Conservation (phyloP, 1,140 invertebrate species). For the Telenomus remus region DNA sequence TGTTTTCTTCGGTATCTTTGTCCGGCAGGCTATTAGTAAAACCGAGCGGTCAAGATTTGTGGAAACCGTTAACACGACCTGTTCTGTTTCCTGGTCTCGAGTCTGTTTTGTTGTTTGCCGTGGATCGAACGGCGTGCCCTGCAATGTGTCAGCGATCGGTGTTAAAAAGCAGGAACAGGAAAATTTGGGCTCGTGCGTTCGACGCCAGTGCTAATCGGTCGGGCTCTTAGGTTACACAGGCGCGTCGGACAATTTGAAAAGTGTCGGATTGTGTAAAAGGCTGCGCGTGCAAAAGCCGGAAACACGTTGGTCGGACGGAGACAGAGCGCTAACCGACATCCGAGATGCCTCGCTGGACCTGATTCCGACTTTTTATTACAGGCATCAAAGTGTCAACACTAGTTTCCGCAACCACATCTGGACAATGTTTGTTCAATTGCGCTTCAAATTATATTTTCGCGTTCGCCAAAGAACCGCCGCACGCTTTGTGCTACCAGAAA, state of each 20-base stretch:
- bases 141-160: conserved; percentile 24
- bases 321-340: conserved; percentile 17
- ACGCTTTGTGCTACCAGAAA: conserved; percentile 17
- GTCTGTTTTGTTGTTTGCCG: conserved; percentile 44
- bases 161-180: conserved; percentile 28
- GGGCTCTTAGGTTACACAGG: conserved; percentile 36
- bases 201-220: conserved; percentile 31
- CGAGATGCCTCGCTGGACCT: conserved; percentile 22
- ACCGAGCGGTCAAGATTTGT: conserved; percentile 34
- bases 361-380: conserved; percentile 32
- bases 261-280: conserved; percentile 31
- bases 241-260: conserved; percentile 1
- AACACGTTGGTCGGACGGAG: conserved; percentile 4
- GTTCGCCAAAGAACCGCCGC: not conserved
- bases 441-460: conserved; percentile 40
- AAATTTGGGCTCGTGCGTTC: conserved; percentile 31
- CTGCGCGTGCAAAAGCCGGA: conserved; percentile 22
- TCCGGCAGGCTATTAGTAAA: conserved; percentile 28
- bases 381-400: conserved; percentile 51
- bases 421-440: conserved; percentile 50
- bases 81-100: conserved; percentile 6
- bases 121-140: conserved; percentile 12
- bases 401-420: conserved; percentile 51
- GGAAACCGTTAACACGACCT: conserved; percentile 36
- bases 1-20: conserved; percentile 29